Evolutionary conservation across 2,797 vertebrate genomes (phyloP), one percentile per base, ranked within the genome.

Genomic region (Acanthornis magna): DNA sequence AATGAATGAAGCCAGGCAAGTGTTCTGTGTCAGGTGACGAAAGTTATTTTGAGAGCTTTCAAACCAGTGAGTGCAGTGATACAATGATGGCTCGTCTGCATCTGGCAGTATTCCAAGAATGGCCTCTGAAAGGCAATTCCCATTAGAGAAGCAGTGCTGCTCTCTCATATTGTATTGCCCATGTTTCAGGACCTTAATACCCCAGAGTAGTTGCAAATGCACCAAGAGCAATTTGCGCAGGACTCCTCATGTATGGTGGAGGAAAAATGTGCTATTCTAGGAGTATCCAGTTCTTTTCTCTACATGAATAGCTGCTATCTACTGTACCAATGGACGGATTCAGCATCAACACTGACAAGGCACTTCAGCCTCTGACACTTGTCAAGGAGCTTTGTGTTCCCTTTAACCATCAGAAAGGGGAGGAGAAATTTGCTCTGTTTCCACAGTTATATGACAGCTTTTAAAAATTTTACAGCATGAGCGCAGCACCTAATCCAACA

Each of bases 1-100:
- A 95, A 86, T 86, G 76, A 93, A 96, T 88, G 71, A 88, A 93
- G 65, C 32, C 77, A 66, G 67, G n/a, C 55, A 89, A 82, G 73
- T 48, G 60, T 23, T 61, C 54, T 4, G 7, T 70, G 87, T 84
- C 89, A 93, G 63, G 83, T 90, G 80, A 90, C 80, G 76, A 3
- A 88, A 95, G 80, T 82, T 92, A 87, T 93, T 90, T 70, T 2
- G 4, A 77, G 83, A 91, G n/a, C 71, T 87, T 60, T 79, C 88
- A 94, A 90, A 88, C 60, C 71, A 74, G 50, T 5, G 27, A 89
- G 68, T 9, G n/a, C 77, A 74, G 48, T 4, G 42, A 85, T 18
- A 63, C 20, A 21, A 21, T 7, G 53, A 82, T 14, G 23, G 67
- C 57, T 79, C 40, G 54, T 77, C 66, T 60, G 27, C 45, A 58